Conservation (phyloP, 2,888 invertebrate genomes). For the Elgonia sp. region DNA sequence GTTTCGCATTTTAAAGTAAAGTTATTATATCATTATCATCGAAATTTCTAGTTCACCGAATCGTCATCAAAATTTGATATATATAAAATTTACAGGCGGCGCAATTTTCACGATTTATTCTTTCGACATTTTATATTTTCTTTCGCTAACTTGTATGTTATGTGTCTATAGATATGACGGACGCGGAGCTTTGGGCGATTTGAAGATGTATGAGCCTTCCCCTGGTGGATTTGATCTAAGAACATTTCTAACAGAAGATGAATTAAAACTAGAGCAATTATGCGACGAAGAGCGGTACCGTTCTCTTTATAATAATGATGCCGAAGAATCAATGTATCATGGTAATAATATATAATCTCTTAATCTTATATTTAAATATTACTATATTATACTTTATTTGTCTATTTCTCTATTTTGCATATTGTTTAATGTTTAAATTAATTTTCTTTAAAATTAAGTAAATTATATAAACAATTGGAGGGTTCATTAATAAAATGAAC, state of each 20-base stretch:
- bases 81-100: constrained; percentile 81
- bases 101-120: constrained; percentile 65
- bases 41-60: constrained; percentile 80
- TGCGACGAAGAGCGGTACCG: constrained; percentile 98
- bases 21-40: constrained; percentile 38
- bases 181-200: constrained; percentile 96
- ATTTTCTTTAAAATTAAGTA: too few relatives aligned
- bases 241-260: constrained; percentile 91
- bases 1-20: constrained; percentile 13
- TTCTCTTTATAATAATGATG: constrained; percentile 95
- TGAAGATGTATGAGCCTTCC: constrained; percentile 93
- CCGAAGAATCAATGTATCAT: constrained; percentile 96
- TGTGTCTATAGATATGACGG: constrained; percentile 95
- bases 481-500: too few relatives aligned
- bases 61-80: constrained; percentile 79
- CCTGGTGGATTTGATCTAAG: constrained; percentile 91
- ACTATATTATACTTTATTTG: too few relatives aligned
- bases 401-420: too few relatives aligned
- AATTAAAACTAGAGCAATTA: constrained; percentile 94
- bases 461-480: too few relatives aligned
- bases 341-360: constrained; percentile 90
- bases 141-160: constrained; percentile 80
- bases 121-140: constrained; percentile 65
- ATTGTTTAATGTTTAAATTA: too few relatives aligned
- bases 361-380: too few relatives aligned